Evolutionary conservation across 2,888 invertebrate genomes (phyloP), one percentile per base, ranked within the genome.

Genomic region (Cecidostiba fungosa): DNA sequence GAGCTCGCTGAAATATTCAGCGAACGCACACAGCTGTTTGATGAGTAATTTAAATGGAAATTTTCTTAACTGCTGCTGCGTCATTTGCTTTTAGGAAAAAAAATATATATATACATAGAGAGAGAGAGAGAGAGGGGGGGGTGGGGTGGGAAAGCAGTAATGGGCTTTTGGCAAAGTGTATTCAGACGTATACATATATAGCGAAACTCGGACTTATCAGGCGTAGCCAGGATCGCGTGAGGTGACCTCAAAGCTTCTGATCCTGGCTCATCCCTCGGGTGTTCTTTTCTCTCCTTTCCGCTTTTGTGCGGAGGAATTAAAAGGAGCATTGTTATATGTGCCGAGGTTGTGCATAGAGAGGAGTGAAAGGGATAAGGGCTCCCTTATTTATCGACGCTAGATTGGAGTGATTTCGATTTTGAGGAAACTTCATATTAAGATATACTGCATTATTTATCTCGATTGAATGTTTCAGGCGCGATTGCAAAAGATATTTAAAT

Each of bases 121-220:
- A n/a, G n/a, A n/a, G n/a, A n/a, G n/a, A n/a, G n/a, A n/a, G n/a
- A n/a, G n/a, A n/a, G n/a, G n/a, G n/a, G n/a, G n/a, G n/a, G n/a
- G n/a, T n/a, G n/a, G n/a, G 1, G 29, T 10, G 62, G n/a, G 3
- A 66, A 66, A 66, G 14, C 14, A 16, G 29, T 14, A 29, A 66
- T 29, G 29, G 14, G 14, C 29, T 26, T 66, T 29, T 66, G 32
- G 4, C 32, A 23, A 29, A 19, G 69, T 19, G 69, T 23, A 29
- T 66, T 10, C 66, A 19, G 29, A 5, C 69, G n/a, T n/a, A n/a
- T n/a, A n/a, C n/a, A n/a, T n/a, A n/a, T n/a, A 29, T 36, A 70
- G 19, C 70, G 36, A 70, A 54, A 54, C 19, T 54, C 23, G 70
- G 36, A 36, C 16, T 70, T 70, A 70, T 70, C 70, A 36, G 16